A percentile compares a stretch with the other conserved stretches of the same genome.
Conservation (phyloP, 2,888 invertebrate species). For the Asteroscopus sphinx region DNA sequence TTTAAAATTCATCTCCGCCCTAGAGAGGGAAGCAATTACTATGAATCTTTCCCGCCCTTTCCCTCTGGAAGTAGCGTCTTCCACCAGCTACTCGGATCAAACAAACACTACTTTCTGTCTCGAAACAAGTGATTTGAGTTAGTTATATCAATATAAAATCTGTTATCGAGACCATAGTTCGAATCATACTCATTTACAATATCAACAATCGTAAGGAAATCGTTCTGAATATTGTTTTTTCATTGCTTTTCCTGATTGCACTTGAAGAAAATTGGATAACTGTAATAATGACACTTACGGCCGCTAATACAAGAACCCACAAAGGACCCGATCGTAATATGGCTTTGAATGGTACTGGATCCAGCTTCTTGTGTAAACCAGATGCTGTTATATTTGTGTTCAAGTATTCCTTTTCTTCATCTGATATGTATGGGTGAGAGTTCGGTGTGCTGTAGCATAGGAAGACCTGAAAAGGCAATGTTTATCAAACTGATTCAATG, state of each 20-base stretch:
- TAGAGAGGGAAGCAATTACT: too few species aligned
- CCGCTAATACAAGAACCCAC: conserved; percentile 93
- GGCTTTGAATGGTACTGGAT: conserved; percentile 92
- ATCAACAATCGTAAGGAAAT: conserved; percentile 9
- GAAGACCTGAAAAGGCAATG: conserved; percentile 66
- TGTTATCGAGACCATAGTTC: not conserved
- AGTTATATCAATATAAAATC: not conserved
- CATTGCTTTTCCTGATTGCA: conserved; percentile 10
- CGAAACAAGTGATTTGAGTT: not conserved
- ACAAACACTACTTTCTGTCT: not conserved
- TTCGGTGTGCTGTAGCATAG: conserved; percentile 87
- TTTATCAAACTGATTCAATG: too few species aligned
- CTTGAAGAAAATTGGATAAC: conserved; percentile 20
- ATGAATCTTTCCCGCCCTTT: too few species aligned
- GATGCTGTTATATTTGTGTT: conserved; percentile 88
- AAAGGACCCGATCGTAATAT: conserved; percentile 91
- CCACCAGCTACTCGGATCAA: not conserved
- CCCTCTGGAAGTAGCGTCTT: too few species aligned
- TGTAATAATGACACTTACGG: conserved; percentile 78
- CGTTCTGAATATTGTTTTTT: conserved; percentile 18
- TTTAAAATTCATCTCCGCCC: too few species aligned
- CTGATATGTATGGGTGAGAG: conserved; percentile 87
- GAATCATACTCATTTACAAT: conserved; percentile 4
- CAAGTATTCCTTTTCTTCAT: conserved; percentile 83
- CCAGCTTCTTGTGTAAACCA: conserved; percentile 87